Conservation (phyloP, 2,113 vertebrate species). For the Xyliphius kryptos region DNA sequence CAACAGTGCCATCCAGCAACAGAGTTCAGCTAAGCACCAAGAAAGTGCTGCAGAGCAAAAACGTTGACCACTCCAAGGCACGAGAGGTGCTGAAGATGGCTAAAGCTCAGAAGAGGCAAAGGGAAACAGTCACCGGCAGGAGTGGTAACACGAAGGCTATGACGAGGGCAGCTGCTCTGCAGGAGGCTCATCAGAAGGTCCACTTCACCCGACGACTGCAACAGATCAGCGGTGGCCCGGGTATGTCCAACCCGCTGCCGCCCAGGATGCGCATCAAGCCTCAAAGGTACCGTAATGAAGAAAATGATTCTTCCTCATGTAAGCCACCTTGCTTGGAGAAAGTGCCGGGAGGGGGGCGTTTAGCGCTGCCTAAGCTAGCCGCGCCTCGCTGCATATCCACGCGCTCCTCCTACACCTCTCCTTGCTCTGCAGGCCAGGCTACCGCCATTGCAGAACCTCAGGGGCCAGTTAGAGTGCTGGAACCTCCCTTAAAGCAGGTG, state of each 20-base stretch:
- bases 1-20: slow-evolving; percentile 60
- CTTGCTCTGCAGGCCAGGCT: slow-evolving; percentile 69
- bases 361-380: slow-evolving; percentile 70
- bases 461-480: slow-evolving; percentile 66
- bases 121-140: slow-evolving; percentile 47
- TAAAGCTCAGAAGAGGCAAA: slow-evolving; percentile 79
- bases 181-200: slow-evolving; percentile 81
- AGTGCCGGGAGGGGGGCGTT: slow-evolving; percentile 67
- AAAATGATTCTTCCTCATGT: slow-evolving; percentile 79
- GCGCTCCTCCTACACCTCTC: slow-evolving; percentile 48
- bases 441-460: slow-evolving; percentile 42
- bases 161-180: slow-evolving; percentile 64
- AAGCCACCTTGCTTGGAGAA: slow-evolving; percentile 79
- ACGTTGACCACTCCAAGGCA: slow-evolving; percentile 80
- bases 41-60: slow-evolving; percentile 87
- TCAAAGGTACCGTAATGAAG: slow-evolving; percentile 94
- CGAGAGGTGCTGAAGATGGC: slow-evolving; percentile 83
- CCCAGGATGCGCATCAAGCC: slow-evolving; percentile 92
- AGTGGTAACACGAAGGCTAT: slow-evolving; percentile 37
- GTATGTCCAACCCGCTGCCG: slow-evolving; percentile 69
- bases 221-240: slow-evolving; percentile 69
- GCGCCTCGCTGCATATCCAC: slow-evolving; percentile 60
- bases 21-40: slow-evolving; percentile 80
- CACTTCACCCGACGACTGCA: slow-evolving; percentile 91
- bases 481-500: slow-evolving; percentile 31